phyloP scores from a whole-genome alignment of 1,140 invertebrate genomes.

The Wiebesia pumilae region DNA sequence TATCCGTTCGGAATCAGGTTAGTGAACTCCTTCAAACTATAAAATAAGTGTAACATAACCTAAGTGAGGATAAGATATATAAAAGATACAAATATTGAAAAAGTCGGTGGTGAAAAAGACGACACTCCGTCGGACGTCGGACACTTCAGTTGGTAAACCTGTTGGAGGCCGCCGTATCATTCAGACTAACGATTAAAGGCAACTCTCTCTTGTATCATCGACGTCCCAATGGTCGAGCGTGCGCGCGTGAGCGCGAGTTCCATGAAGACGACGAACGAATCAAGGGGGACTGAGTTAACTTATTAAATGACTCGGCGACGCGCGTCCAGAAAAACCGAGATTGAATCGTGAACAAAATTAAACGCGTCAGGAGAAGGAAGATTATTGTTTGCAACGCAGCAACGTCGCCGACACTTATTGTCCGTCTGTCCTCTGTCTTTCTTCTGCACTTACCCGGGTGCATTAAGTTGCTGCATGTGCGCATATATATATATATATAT shows the following conservation, averaged over 20 bases:
- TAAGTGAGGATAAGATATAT: no score
- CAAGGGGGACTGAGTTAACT: slow-evolving; percentile 11
- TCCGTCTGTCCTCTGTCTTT: background rate
- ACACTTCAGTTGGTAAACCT: slow-evolving; percentile 29
- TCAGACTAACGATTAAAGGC: background rate
- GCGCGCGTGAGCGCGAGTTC: slow-evolving; percentile 39
- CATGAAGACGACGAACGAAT: slow-evolving; percentile 19
- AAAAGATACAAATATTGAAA: no score
- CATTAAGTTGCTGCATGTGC: background rate
- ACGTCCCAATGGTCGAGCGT: slow-evolving; percentile 26
- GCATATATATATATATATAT: no score
- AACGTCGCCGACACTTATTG: background rate
- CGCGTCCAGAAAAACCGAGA: background rate
- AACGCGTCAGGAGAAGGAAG: no score
- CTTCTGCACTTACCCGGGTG: background rate
- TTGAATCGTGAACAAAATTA: background rate
- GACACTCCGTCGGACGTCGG: background rate
- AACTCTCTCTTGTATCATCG: slow-evolving; percentile 5
- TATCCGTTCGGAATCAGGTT: no score
- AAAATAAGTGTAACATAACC: no score
- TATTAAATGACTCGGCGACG: background rate
- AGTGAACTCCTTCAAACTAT: no score
- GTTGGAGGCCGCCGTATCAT: background rate
- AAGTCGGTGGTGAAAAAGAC: background rate
- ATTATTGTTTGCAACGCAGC: background rate